A percentile compares a stretch with the other conserved stretches of the same genome.
These are phyloP conservation scores for Apogon hyalosoma DNA, from an alignment of 2,797 vertebrate species.

Conservation along the genomic window DNA sequence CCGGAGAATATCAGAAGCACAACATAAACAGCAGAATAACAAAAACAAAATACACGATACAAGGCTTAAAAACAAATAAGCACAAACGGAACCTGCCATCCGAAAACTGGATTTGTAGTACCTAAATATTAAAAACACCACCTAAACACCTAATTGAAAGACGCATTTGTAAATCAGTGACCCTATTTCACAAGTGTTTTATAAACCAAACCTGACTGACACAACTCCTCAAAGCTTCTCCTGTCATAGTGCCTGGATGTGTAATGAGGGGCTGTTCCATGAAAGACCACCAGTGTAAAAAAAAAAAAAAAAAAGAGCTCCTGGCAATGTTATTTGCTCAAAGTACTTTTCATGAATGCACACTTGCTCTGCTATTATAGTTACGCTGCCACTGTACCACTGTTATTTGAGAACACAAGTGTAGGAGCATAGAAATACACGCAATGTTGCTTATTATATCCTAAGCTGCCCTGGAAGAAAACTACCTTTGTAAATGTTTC, in stretches of 20 bases:
- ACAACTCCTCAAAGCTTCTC: conserved; percentile 3
- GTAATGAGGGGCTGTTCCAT: conserved; percentile 2
- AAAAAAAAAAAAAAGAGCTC: background rate
- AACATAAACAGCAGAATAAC: too few relatives aligned
- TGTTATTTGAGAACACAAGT: conserved; percentile 16
- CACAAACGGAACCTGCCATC: too few relatives aligned
- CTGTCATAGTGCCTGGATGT: conserved; percentile 3
- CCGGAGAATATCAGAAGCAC: too few relatives aligned
- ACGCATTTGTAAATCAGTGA: too few relatives aligned
- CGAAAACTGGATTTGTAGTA: too few relatives aligned
- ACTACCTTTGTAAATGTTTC: too few relatives aligned
- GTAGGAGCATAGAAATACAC: background rate
- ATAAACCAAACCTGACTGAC: background rate
- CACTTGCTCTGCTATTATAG: conserved; percentile 12
- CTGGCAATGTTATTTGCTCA: conserved; percentile 8
- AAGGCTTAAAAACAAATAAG: too few relatives aligned
- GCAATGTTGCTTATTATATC: too few relatives aligned
- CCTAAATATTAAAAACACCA: too few relatives aligned
- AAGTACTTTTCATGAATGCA: conserved; percentile 19
- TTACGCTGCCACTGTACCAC: background rate
- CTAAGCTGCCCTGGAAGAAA: too few relatives aligned
- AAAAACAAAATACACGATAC: too few relatives aligned
- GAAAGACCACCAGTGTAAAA: background rate
- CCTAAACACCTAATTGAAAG: too few relatives aligned
- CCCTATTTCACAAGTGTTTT: background rate